Percentiles rank a stretch among this genome's conserved stretches.
phyloP scores from a whole-genome alignment of 1,140 invertebrate species.

The Drosophila obscura region DNA sequence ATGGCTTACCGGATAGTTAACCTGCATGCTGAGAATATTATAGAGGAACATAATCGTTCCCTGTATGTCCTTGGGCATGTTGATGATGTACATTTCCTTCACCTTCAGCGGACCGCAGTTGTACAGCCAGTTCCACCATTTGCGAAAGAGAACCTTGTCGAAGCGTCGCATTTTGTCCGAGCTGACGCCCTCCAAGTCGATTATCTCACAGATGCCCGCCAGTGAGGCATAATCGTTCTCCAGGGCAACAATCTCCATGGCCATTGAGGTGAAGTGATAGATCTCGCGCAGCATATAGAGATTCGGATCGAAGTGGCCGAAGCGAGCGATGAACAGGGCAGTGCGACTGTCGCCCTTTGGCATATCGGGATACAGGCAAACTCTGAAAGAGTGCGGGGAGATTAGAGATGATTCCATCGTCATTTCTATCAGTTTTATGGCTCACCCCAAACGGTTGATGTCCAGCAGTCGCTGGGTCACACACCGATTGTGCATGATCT shows the following conservation, averaged over 20 bases:
- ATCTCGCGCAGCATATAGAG: conserved; percentile 83
- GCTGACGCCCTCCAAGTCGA: conserved; percentile 84
- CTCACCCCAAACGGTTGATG: conserved; percentile 85
- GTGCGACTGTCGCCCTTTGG: conserved; percentile 84
- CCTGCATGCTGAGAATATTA: conserved; percentile 67
- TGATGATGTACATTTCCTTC: conserved; percentile 85
- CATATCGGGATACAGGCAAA: conserved; percentile 72
- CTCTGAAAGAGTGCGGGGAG: conserved; percentile 16
- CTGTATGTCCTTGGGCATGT: conserved; percentile 84
- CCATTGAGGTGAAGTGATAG: conserved; percentile 83
- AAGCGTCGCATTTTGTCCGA: conserved; percentile 84
- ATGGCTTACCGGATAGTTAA: conserved; percentile 64
- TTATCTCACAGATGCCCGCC: conserved; percentile 84
- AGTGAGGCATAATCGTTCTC: conserved; percentile 84
- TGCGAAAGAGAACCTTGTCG: conserved; percentile 84
- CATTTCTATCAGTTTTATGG: too few relatives aligned
- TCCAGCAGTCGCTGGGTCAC: conserved; percentile 80
- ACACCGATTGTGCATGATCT: conserved; percentile 84
- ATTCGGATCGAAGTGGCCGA: conserved; percentile 84
- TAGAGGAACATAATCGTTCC: conserved; percentile 67
- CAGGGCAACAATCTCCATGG: conserved; percentile 83
- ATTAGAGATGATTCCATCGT: not conserved
- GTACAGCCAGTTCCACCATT: conserved; percentile 83
- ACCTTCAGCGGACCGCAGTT: conserved; percentile 85
- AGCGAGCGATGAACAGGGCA: conserved; percentile 84